Conservation (phyloP, 2,797 vertebrate species). For the Astyanax mexicanus region DNA sequence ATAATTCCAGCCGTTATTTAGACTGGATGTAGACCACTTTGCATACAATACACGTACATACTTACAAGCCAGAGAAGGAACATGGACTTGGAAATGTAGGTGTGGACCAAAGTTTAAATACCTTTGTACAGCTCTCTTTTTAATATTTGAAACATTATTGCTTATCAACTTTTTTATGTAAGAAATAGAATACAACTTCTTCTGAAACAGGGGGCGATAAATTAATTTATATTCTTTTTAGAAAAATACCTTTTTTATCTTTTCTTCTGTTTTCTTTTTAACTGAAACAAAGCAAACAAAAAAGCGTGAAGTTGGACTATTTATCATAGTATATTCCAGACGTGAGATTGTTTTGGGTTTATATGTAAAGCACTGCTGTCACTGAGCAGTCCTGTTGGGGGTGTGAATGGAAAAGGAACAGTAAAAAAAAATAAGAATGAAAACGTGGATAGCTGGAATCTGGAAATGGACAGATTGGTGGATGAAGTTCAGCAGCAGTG, state of each 20-base stretch:
- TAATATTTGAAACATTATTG: conserved; percentile 69
- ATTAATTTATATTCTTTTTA: conserved; percentile 83
- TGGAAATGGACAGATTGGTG: conserved; percentile 1
- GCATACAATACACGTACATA: not conserved
- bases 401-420: conserved; percentile 38
- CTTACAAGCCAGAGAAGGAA: not conserved
- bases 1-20: conserved; percentile 14
- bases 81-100: conserved; percentile 19
- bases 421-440: conserved; percentile 29
- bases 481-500: not conserved
- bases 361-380: conserved; percentile 67
- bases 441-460: conserved; percentile 9
- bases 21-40: not conserved
- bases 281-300: conserved; percentile 61
- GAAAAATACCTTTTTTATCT: conserved; percentile 63
- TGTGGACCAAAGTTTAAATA: conserved; percentile 43
- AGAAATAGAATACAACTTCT: conserved; percentile 78
- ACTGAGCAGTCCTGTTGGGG: conserved; percentile 46
- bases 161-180: conserved; percentile 55
- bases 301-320: conserved; percentile 70
- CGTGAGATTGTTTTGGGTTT: conserved; percentile 67
- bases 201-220: conserved; percentile 77
- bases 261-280: conserved; percentile 58
- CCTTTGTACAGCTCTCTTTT: conserved; percentile 62
- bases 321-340: conserved; percentile 71